phyloP scores from a whole-genome alignment of 1,140 invertebrate species.

The Pectinophora gossypiella region DNA sequence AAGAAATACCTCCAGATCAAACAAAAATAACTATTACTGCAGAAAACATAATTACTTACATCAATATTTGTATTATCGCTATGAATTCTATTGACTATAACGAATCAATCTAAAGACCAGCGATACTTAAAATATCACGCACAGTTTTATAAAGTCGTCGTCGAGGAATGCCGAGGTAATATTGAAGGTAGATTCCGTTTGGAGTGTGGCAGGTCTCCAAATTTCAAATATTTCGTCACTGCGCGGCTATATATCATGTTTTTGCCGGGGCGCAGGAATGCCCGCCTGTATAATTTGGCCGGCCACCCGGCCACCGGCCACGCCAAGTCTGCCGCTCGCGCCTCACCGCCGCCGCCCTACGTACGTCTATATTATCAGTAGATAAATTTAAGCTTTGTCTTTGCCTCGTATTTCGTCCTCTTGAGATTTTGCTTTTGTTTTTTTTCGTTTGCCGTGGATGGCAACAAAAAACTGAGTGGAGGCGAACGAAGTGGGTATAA shows the following conservation, averaged over 20 bases:
- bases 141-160: constrained; percentile 48
- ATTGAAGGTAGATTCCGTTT: constrained; percentile 65
- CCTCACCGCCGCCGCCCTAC: constrained; percentile 35
- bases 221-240: constrained; percentile 73
- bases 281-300: constrained; percentile 69
- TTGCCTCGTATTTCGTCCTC: constrained; percentile 74
- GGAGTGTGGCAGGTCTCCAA: constrained; percentile 65
- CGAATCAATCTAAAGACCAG: not conserved
- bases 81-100: too few species aligned
- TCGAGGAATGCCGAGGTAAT: constrained; percentile 51
- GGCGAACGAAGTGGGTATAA: constrained; percentile 73
- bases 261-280: constrained; percentile 63
- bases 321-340: constrained; percentile 57
- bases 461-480: constrained; percentile 72
- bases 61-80: too few species aligned
- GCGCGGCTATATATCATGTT: constrained; percentile 72
- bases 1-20: too few species aligned
- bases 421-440: constrained; percentile 68
- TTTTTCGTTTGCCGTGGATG: constrained; percentile 47
- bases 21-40: too few species aligned
- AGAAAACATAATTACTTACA: too few species aligned
- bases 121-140: constrained; percentile 17
- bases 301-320: constrained; percentile 70
- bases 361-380: constrained; percentile 74
- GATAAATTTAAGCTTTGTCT: constrained; percentile 75